Percentiles rank a stretch among this genome's conserved stretches.
Conservation (phyloP, 2,113 vertebrate species). For the Chionodraco myersi region DNA sequence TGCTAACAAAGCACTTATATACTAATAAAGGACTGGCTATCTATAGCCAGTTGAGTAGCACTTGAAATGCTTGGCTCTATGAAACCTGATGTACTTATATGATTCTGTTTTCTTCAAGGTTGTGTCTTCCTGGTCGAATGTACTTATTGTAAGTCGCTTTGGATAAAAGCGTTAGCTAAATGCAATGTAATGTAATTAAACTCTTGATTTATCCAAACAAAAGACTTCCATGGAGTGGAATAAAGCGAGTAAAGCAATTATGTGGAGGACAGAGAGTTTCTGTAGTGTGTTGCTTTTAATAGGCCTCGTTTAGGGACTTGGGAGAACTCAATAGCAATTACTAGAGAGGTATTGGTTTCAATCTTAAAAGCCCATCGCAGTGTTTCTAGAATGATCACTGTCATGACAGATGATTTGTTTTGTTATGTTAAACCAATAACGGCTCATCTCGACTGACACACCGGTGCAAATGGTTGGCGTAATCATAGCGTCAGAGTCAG, state of each 20-base stretch:
- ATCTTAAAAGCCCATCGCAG: conserved; percentile 1
- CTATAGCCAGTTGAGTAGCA: no score
- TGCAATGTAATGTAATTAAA: no score
- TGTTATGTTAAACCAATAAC: conserved; percentile 33
- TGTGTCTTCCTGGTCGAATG: no score
- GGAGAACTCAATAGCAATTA: conserved; percentile 19
- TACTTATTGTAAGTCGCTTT: no score
- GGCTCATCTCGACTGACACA: conserved; percentile 12
- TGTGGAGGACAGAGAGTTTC: background rate
- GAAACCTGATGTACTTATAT: no score
- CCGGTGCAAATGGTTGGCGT: conserved; percentile 13
- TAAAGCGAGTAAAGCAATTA: background rate
- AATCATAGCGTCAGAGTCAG: conserved; percentile 24
- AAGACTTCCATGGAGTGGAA: background rate
- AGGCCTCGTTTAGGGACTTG: conserved; percentile 9
- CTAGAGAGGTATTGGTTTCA: conserved; percentile 15
- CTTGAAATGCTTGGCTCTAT: no score
- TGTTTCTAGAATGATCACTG: background rate
- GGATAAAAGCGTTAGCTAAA: no score
- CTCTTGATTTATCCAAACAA: background rate
- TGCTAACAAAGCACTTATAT: no score
- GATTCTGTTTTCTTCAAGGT: no score
- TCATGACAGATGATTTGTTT: conserved; percentile 10
- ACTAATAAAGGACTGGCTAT: no score
- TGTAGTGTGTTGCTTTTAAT: conserved; percentile 10